Evolutionary conservation across 2,797 vertebrate species (phyloP), one percentile per base, ranked within the genome.

Genomic region (Eurystomus glaucurus): DNA sequence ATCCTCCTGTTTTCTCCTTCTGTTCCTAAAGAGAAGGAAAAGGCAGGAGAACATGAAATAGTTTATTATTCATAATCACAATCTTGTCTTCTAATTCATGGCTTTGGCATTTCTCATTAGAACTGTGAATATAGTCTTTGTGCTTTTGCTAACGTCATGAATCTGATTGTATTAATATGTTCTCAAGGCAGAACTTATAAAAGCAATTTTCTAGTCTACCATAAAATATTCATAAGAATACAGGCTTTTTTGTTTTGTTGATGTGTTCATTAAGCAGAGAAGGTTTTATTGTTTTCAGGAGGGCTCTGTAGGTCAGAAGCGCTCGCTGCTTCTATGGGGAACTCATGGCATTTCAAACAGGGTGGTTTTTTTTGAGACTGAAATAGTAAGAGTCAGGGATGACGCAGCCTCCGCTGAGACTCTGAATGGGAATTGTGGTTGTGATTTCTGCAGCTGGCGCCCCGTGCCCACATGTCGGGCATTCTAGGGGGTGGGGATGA

Each of bases 121-220:
- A 69, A 46, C 72, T 52, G 79, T 98, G 97, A 98, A 98, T 98
- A 66, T 88, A 4, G 68, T 22, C 98, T 98, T 98, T 98, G 98
- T 98, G 96, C 93, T 89, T 72, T 50, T 15, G 64, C 97, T 96
- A 20, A 88, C 98, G 97, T 98, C 98, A 98, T 6, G 25, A 33
- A 85, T 79, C 89, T 31, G 86, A 92, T 94, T 93, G 97, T 97
- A 64, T 97, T 93, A 76, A 68, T 65, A 88, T 33, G 69, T 79
- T 98, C 95, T 96, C 85, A 41, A 75, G 97, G 96, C 98, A 88
- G 89, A 93, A 57, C 97, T 90, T 90, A 76, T 92, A 68, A 93
- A 79, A 89, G 97, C 95, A 78, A 37, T 96, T 97, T 94, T 89
- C 37, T 80, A n/a, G 71, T 60, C 70, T 51, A 9, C 96, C 84